These are phyloP conservation scores for Cryptoleucopteryx plumbea DNA, from an alignment of 2,113 vertebrate species.

Conservation along the genomic window DNA sequence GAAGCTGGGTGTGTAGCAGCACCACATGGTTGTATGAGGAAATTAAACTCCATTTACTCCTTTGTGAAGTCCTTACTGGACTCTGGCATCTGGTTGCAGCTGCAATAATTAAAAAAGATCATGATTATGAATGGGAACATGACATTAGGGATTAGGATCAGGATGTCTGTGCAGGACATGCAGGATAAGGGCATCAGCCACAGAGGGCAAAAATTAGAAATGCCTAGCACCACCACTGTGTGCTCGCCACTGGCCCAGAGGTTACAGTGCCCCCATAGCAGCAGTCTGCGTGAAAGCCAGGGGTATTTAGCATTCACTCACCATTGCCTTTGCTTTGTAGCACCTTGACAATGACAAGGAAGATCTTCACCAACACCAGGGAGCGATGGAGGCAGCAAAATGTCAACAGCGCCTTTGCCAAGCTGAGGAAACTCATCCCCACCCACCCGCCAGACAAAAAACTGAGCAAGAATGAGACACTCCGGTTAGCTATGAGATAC, in stretches of 20 bases:
- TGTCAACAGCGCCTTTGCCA: slow-evolving; percentile 94
- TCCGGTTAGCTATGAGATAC: slow-evolving; percentile 95
- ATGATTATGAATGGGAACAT: background rate
- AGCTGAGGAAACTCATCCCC: slow-evolving; percentile 94
- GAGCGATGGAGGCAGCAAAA: slow-evolving; percentile 98
- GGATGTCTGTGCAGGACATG: background rate
- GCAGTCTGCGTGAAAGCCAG: background rate
- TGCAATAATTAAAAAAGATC: background rate
- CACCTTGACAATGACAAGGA: slow-evolving; percentile 83
- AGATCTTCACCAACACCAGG: slow-evolving; percentile 91
- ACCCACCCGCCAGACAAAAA: slow-evolving; percentile 98
- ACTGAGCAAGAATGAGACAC: slow-evolving; percentile 97
- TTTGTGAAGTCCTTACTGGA: background rate
- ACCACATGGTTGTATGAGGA: background rate
- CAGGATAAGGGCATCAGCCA: background rate
- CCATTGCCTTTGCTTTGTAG: slow-evolving; percentile 16
- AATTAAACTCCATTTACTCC: background rate
- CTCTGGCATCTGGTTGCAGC: background rate
- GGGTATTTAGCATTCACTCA: background rate
- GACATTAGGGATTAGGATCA: background rate
- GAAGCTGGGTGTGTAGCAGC: background rate
- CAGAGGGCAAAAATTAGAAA: background rate
- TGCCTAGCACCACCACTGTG: background rate
- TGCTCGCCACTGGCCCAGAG: background rate
- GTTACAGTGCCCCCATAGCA: background rate